Base-by-base conservation (phyloP, 2,888 invertebrate species). In the Carterocephalus palaemon region DNA sequence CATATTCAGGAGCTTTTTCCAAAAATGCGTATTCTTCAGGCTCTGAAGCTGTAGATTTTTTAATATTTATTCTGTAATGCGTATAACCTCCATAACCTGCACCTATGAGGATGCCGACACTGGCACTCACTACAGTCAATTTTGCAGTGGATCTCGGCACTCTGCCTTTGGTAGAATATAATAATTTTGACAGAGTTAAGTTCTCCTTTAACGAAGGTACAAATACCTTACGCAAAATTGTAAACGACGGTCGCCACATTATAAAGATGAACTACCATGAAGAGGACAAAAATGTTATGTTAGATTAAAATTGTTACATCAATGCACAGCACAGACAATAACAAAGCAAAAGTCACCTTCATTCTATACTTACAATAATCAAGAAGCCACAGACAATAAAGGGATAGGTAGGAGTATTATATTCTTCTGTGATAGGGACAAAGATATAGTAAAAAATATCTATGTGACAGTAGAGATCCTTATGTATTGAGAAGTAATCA, bases 71-170 rank as follows among this genome's bases (percentile, higher is more conserved):
- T 66, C 79, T 79, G 46, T 82, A 87, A 58, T 88, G 88, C 0
- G 87, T 85, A 56, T 85, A 88, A 47, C 84, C 86, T 48, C 87
- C 83, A 60, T 89, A 90, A 0, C 86, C 86, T 0, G 88, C 88
- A 1, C 90, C 90, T 2, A 88, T 62, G 1, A 88, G 70, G 3
- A 88, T 81, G 29, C 92, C 92, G 38, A 91, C 74, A 59, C 85
- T 84, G 1, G 89, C 89, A 49, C 92, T 90, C 1, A 90, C 70
- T 17, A 91, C 52, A 13, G 90, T 88, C 52, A 90, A 60, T 59
- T 89, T 90, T 0, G 73, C 65, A 5, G 80, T 74, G 3, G 84
- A 84, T 52, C 64, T 75, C 38, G 81, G 72, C 7, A 69, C 50
- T 58, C 76, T 77, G 65, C 68, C 70, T 61, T 70, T 79, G 1